phyloP scores from a whole-genome alignment of 2,888 invertebrate genomes.

The Rhingia campestris region DNA sequence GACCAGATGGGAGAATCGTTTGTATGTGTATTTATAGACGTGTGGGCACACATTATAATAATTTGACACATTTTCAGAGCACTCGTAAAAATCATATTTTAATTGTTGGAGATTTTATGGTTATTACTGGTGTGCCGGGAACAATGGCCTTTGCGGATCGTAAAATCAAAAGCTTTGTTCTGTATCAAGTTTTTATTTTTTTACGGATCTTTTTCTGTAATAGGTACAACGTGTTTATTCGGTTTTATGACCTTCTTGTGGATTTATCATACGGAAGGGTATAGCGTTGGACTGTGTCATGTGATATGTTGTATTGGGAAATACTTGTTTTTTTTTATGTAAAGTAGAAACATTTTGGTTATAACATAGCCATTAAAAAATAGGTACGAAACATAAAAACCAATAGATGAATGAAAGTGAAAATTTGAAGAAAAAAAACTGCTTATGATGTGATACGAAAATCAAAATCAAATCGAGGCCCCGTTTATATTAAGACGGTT shows the following conservation, averaged over 20 bases:
- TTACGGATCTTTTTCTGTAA: not conserved
- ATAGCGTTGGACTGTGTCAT: not conserved
- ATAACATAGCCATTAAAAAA: no score
- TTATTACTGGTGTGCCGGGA: not conserved
- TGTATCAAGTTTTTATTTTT: conserved; percentile 5
- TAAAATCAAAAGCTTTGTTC: conserved; percentile 21
- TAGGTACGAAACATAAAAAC: no score
- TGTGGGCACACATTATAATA: not conserved
- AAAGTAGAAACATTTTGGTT: no score
- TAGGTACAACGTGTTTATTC: not conserved
- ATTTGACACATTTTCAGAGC: not conserved
- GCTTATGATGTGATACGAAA: no score
- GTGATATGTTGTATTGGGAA: not conserved
- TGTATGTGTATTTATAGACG: not conserved
- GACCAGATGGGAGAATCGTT: not conserved
- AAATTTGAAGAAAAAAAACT: no score
- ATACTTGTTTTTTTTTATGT: no score
- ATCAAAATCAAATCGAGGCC: no score
- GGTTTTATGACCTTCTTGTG: conserved; percentile 6
- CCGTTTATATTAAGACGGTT: no score
- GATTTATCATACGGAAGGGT: not conserved
- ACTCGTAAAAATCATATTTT: conserved; percentile 28
- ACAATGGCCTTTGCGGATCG: conserved; percentile 2
- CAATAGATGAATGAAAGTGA: no score
- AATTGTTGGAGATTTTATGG: conserved; percentile 14